Percentiles rank a stretch among this genome's conserved stretches.
Conservation (phyloP, 2,888 invertebrate genomes). For the Cartodere bifasciata region DNA sequence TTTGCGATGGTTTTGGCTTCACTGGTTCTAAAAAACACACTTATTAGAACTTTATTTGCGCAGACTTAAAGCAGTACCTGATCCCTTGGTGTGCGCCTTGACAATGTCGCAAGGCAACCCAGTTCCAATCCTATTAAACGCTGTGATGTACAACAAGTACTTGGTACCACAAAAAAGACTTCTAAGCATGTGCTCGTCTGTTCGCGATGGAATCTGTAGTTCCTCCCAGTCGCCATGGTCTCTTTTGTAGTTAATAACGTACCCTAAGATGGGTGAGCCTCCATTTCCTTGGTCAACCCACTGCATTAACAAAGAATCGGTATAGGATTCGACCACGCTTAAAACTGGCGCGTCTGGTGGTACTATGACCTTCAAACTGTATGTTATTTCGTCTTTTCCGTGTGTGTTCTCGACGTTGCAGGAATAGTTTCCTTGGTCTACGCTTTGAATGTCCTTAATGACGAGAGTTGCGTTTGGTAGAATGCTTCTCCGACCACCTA, state of each 20-base stretch:
- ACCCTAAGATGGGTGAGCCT: constrained; percentile 69
- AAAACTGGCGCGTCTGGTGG: constrained; percentile 79
- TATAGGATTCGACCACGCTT: constrained; percentile 68
- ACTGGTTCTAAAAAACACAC: constrained; percentile 48
- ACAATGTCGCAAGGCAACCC: constrained; percentile 82
- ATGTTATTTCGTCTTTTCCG: constrained; percentile 72
- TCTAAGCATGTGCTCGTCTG: constrained; percentile 64
- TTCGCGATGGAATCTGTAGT: constrained; percentile 70
- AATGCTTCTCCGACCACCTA: constrained; percentile 52
- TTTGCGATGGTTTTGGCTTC: constrained; percentile 66
- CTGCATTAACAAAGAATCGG: constrained; percentile 68
- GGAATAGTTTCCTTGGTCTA: constrained; percentile 83
- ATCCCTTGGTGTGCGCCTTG: constrained; percentile 71
- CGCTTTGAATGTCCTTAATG: constrained; percentile 64
- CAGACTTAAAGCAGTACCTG: constrained; percentile 38
- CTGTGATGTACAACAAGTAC: constrained; percentile 79
- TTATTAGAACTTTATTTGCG: constrained; percentile 5
- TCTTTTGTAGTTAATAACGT: constrained; percentile 80
- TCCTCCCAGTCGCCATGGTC: constrained; percentile 90
- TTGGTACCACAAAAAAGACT: constrained; percentile 81
- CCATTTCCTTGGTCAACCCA: constrained; percentile 71
- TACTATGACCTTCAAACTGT: constrained; percentile 61
- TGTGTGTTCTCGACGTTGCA: constrained; percentile 75
- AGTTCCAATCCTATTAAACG: constrained; percentile 82
- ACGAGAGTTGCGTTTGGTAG: constrained; percentile 59